A percentile compares a stretch with the other conserved stretches of the same genome.
Evolutionary conservation across 2,113 vertebrate genomes (phyloP).

Genomic region (Pavo muticus): DNA sequence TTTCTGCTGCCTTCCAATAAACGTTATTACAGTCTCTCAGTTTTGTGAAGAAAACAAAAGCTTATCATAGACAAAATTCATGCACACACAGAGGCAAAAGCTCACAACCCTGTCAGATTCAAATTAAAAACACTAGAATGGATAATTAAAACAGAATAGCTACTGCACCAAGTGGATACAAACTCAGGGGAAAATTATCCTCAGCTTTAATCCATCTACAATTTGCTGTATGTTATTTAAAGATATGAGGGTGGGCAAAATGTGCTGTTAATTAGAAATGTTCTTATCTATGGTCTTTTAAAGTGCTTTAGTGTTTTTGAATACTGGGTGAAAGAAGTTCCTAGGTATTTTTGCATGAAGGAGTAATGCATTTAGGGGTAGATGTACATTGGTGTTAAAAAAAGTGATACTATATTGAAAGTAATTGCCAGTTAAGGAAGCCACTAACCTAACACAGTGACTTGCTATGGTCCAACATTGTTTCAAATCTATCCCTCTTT

Average conservation of each 20-base stretch:
- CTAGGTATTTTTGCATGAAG: neutral
- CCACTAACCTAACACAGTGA: neutral
- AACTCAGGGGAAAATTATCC: neutral
- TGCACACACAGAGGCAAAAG: neutral
- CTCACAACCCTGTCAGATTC: neutral
- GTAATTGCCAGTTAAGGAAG: neutral
- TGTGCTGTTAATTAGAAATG: neutral
- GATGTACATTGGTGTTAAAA: neutral
- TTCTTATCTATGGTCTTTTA: neutral
- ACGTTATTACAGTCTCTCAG: slow-evolving; percentile 16
- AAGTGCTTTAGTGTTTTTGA: neutral
- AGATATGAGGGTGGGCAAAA: neutral
- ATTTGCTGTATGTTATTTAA: neutral
- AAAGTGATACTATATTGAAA: neutral
- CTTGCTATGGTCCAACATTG: neutral
- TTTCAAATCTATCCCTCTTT: neutral
- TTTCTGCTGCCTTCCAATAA: neutral
- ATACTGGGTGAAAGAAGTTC: neutral
- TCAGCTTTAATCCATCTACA: neutral
- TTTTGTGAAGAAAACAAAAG: slow-evolving; percentile 14
- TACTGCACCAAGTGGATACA: neutral
- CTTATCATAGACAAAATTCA: neutral
- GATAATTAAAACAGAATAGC: slow-evolving; percentile 25
- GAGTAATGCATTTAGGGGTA: neutral
- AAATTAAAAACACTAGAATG: slow-evolving; percentile 48